phyloP scores from a whole-genome alignment of 2,113 vertebrate species.

The Otolemur garnettii region DNA sequence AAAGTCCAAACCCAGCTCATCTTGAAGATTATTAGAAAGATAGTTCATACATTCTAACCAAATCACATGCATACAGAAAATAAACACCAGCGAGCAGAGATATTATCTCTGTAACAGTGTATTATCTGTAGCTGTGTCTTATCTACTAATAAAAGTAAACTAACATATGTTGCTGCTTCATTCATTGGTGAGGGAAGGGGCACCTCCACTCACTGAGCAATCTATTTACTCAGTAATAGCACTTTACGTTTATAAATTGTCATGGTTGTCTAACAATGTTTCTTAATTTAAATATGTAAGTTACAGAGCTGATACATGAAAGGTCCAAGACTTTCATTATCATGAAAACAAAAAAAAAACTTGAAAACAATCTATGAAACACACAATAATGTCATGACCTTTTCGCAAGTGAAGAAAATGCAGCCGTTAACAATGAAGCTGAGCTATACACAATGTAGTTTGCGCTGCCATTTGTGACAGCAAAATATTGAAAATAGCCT shows the following conservation, averaged over 20 bases:
- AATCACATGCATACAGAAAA: conserved; percentile 49
- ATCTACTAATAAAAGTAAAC: conserved; percentile 77
- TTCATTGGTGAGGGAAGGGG: conserved; percentile 74
- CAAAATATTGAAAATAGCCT: conserved; percentile 46
- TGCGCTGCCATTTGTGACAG: background rate
- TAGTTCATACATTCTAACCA: conserved; percentile 75
- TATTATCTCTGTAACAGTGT: background rate
- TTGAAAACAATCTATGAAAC: background rate
- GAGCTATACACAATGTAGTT: background rate
- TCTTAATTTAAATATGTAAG: conserved; percentile 78
- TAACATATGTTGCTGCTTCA: conserved; percentile 82
- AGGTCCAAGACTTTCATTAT: conserved; percentile 81
- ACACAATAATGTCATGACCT: background rate
- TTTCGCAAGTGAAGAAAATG: conserved; percentile 53
- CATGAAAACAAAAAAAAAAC: conserved; percentile 79
- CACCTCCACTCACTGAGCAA: conserved; percentile 65
- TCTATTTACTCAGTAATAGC: conserved; percentile 74
- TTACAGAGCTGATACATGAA: conserved; percentile 83
- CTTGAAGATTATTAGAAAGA: conserved; percentile 88
- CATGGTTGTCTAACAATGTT: conserved; percentile 76
- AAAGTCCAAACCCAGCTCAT: conserved; percentile 92
- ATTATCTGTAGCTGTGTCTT: conserved; percentile 1
- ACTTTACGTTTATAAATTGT: conserved; percentile 78
- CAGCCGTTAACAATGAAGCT: conserved; percentile 1
- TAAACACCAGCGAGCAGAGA: conserved; percentile 55